phyloP scores from a whole-genome alignment of 2,888 invertebrate genomes.

The Phania funesta region DNA sequence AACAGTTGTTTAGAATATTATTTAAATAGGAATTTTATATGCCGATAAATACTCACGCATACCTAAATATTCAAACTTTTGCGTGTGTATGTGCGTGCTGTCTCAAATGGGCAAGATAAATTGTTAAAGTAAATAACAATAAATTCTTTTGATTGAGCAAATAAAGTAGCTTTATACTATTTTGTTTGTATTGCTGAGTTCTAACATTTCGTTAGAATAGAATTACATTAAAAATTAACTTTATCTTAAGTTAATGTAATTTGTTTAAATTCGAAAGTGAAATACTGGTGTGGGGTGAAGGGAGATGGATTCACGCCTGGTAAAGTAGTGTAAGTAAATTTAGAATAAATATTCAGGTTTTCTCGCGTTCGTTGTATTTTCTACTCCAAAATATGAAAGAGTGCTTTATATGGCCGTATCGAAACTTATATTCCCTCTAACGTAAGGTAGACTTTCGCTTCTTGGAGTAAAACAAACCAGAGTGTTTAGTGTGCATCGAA shows the following conservation, averaged over 20 bases:
- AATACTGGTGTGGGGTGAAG: no score
- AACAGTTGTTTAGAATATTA: conserved; percentile 58
- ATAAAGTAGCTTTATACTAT: conserved; percentile 11
- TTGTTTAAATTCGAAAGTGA: no score
- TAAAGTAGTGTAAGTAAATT: no score
- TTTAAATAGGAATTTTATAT: conserved; percentile 24
- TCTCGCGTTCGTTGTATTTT: no score
- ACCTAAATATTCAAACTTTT: background rate
- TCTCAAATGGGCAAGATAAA: background rate
- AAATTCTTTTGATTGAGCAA: conserved; percentile 28
- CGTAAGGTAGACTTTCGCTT: no score
- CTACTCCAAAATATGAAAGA: no score
- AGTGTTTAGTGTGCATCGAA: no score
- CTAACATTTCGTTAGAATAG: background rate
- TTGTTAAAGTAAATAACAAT: background rate
- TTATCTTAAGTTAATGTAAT: background rate
- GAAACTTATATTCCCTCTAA: no score
- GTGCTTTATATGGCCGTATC: no score
- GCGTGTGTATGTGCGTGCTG: background rate
- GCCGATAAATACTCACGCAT: background rate
- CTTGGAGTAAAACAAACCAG: no score
- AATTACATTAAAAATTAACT: background rate
- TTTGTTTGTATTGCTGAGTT: background rate
- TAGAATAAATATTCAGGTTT: no score
- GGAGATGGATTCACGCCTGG: no score